Evolutionary conservation across 2,888 invertebrate species (phyloP), one percentile per base, ranked within the genome.

Genomic region (Sycophila texana): DNA sequence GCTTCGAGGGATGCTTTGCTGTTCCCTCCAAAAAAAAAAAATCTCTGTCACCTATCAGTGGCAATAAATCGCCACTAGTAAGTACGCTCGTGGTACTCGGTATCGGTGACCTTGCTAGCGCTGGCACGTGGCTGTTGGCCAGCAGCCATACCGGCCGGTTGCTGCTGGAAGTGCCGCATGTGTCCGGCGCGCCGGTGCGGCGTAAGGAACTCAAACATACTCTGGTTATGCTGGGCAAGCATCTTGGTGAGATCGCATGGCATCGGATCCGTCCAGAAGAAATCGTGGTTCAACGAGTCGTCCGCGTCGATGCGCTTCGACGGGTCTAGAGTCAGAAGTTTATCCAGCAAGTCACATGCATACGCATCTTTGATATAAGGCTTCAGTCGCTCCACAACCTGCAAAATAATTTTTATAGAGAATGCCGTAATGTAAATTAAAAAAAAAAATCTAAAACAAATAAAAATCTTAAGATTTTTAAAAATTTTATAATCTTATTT

Each of bases 231-330:
- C 86, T 96, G 96, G 0, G 96, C 96, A 82, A 98, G 91, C 97
- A 97, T 98, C 91, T 95, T 95, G 68, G 94, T 95, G 53, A 97
- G 91, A 87, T 96, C 96, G 87, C 95, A 94, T 0, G 98, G 98
- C 95, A 97, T 95, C 0, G 99, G 99, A 88, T 98, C 97, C 12
- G 95, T 96, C 97, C 97, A 99, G 92, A 99, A 99, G 92, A 98
- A 99, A 89, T 98, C 97, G 89, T 99, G 98, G 91, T 98, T 97
- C 1, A 99, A 90, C 0, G 98, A 97, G 0, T 95, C 95, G 88
- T 98, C 98, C 0, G 97, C 95, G 88, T 97, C 96, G 74, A 93
- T 92, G 68, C 97, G 91, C 88, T 97, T 96, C 0, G 95, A 93
- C 0, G 99, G 99, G 90, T 99, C 97, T 68, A 99, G 90, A 0